phyloP scores from a whole-genome alignment of 37 sponge, comb jelly and placozoan species.

The Spongilla lacustris region DNA sequence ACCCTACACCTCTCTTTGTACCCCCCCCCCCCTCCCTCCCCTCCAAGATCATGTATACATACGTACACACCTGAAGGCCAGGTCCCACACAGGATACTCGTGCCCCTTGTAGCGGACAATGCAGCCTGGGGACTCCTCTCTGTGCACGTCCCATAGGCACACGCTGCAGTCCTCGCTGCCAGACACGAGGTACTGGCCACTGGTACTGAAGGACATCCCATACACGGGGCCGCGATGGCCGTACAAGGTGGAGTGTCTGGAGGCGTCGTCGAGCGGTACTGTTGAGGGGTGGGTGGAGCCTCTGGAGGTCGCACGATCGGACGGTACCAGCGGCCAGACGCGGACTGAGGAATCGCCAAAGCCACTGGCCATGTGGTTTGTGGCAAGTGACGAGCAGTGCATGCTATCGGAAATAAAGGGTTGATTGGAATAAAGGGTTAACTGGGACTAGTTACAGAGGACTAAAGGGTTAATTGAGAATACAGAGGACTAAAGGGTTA shows the following conservation, averaged over 20 bases:
- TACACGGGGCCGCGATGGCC: constrained; percentile 84
- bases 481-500: no score
- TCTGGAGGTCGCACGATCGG: background rate
- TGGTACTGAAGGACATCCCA: constrained; percentile 35
- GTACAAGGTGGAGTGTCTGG: constrained; percentile 19
- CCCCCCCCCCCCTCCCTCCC: no score
- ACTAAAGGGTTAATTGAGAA: no score
- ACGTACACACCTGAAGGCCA: constrained; percentile 57
- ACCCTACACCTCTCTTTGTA: no score
- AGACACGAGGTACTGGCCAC: constrained; percentile 63
- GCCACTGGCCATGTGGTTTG: constrained; percentile 50
- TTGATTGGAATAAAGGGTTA: background rate
- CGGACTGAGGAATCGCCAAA: constrained; percentile 77
- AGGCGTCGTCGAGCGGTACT: no score
- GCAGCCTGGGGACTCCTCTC: background rate
- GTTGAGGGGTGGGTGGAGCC: constrained; percentile 19
- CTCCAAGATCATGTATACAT: background rate
- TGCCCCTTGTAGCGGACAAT: constrained; percentile 73
- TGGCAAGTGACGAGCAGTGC: constrained; percentile 34
- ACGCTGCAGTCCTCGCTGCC: constrained; percentile 74
- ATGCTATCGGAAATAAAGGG: no score
- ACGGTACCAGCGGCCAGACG: constrained; percentile 56
- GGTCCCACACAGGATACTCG: constrained; percentile 82
- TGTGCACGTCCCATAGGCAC: constrained; percentile 72
- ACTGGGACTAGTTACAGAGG: no score